Evolutionary conservation across 2,888 invertebrate species (phyloP), one percentile per base, ranked within the genome.

Genomic region (Drosophila sordidapex): DNA sequence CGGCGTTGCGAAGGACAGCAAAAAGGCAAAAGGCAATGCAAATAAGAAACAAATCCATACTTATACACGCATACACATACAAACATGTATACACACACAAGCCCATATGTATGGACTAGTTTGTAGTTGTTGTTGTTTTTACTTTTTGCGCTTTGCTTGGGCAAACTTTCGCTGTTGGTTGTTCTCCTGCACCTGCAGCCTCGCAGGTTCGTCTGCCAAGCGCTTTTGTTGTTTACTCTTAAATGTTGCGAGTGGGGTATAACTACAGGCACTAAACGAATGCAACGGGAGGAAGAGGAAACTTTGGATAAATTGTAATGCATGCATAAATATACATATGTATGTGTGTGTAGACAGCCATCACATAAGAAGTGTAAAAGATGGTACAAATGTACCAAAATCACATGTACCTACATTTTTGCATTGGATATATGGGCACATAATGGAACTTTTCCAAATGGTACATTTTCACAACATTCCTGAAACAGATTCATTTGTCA

Each of bases 1-100:
- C 70, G 72, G 71, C 72, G 70, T 60, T 65, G 73, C 87, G 82
- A 83, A 83, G 82, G 87, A 84, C 87, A 80, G 25, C 66, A 46
- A 25, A 46, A 46, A 46, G 15, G 27, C 36, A 49, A 46, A 63
- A 64, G 61, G 56, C 76, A 75, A 60, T 60, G 48, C 64, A 49
- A 68, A 67, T 53, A 54, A 56, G 40, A 57, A 29, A 54, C 27
- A 66, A 52, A 43, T 43, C 38, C 33, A 49, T 27, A 11, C 11
- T 29, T 29, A 21, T 18, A 5, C 15, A 29, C 49, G 5, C 49
- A 18, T 6, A 49, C 29, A 29, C 49, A 29, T 10, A 11, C 18
- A 18, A 21, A 2, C 15, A 25, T 15, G 46, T 27, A 29, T 7
- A 10, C 29, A 21, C 15, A 57, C 21, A 31, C 29, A n/a, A 21